Conservation (phyloP, 2,797 vertebrate genomes). For the Onychomys arenicola region DNA sequence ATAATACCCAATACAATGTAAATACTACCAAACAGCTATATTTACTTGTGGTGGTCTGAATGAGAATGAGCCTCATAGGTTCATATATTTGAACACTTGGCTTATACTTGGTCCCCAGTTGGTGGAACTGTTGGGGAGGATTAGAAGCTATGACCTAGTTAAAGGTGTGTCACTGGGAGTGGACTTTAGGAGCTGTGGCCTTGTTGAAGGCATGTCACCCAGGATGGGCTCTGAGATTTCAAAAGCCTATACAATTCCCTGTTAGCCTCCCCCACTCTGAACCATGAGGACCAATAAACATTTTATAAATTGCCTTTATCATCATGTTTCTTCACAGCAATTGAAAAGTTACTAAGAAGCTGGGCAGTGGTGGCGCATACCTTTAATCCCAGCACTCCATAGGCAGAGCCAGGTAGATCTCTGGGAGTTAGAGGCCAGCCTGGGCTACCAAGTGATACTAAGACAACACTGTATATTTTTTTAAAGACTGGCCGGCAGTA, state of each 20-base stretch:
- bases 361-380: not conserved
- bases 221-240: not conserved
- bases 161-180: not conserved
- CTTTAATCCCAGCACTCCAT: not conserved
- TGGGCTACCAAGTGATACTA: not conserved
- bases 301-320: not conserved
- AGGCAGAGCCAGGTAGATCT: not conserved
- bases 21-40: not conserved
- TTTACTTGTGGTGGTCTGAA: not conserved
- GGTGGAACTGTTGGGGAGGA: not conserved
- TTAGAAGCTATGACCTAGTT: not conserved
- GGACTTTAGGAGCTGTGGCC: not conserved
- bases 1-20: not conserved
- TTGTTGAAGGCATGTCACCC: not conserved
- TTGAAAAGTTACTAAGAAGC: not conserved
- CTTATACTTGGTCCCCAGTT: not conserved
- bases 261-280: not conserved
- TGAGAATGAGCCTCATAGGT: not conserved
- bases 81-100: not conserved
- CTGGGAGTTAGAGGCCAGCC: not conserved
- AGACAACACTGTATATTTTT: not conserved
- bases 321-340: not conserved
- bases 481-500: not conserved
- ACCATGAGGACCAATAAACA: not conserved
- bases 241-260: not conserved